Conservation (phyloP, 2,113 vertebrate genomes). For the Eptesicus fuscus region DNA sequence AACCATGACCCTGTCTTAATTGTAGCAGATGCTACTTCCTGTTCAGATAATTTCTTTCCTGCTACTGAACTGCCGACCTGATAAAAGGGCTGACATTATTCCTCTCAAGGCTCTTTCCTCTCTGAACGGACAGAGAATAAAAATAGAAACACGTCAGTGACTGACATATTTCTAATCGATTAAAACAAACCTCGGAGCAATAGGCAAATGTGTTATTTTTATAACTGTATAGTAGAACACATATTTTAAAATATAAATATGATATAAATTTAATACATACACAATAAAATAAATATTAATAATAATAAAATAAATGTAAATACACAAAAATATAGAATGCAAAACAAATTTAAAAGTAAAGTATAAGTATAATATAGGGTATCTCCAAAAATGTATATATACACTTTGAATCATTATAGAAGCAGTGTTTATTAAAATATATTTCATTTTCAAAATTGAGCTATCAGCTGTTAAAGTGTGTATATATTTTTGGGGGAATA, state of each 20-base stretch:
- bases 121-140: not conserved
- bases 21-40: not conserved
- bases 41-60: not conserved
- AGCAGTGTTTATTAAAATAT: no score
- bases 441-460: no score
- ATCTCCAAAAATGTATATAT: no score
- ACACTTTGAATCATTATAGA: no score
- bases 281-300: not conserved
- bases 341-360: not conserved
- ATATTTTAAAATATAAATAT: not conserved
- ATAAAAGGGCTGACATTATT: not conserved
- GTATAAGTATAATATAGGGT: not conserved
- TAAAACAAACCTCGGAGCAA: not conserved
- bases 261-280: not conserved
- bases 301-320: not conserved
- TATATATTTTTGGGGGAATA: no score
- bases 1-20: not conserved
- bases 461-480: no score
- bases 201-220: not conserved
- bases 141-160: not conserved
- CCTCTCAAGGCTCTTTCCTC: not conserved
- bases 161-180: not conserved
- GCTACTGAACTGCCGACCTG: not conserved
- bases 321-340: not conserved
- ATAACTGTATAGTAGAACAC: not conserved